Evolutionary conservation across 2,888 invertebrate genomes (phyloP).

Genomic region (Pseudococcus longispinus): DNA sequence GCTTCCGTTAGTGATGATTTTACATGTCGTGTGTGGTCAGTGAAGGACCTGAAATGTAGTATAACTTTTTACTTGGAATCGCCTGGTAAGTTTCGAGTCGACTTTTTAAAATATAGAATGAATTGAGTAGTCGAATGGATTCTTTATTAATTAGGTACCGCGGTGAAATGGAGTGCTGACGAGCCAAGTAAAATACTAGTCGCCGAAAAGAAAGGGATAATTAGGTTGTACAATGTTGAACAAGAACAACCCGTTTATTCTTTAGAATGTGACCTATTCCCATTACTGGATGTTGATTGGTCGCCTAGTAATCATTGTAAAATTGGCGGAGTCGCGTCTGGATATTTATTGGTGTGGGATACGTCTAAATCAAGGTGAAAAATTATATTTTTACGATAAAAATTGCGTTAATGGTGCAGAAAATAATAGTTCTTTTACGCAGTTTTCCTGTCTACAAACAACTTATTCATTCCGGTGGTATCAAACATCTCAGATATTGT

Average conservation of each 20-base stretch:
- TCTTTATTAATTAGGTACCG: constrained; percentile 22
- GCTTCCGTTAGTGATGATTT: constrained; percentile 81
- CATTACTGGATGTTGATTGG: constrained; percentile 76
- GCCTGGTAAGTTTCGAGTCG: constrained; percentile 60
- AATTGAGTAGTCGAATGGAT: not conserved
- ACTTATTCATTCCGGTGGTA: constrained; percentile 42
- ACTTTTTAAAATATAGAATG: not conserved
- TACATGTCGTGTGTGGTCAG: constrained; percentile 74
- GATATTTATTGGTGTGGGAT: constrained; percentile 75
- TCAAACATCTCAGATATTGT: constrained; percentile 67
- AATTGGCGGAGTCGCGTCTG: constrained; percentile 72
- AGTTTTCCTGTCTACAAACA: constrained; percentile 53
- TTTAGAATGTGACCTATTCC: constrained; percentile 69
- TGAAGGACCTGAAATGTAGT: constrained; percentile 62
- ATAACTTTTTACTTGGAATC: constrained; percentile 53
- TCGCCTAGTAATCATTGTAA: constrained; percentile 68
- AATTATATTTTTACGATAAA: not conserved
- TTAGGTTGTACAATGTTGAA: constrained; percentile 75
- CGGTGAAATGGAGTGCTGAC: constrained; percentile 73
- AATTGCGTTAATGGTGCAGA: constrained; percentile 53
- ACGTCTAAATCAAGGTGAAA: constrained; percentile 67
- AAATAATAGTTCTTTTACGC: constrained; percentile 47
- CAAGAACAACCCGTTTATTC: constrained; percentile 73
- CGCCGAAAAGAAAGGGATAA: constrained; percentile 77
- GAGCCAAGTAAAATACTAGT: constrained; percentile 76